These are phyloP conservation scores for Trissonchulus latispiculum DNA, from an alignment of 2,888 invertebrate genomes.

Conservation along the genomic window DNA sequence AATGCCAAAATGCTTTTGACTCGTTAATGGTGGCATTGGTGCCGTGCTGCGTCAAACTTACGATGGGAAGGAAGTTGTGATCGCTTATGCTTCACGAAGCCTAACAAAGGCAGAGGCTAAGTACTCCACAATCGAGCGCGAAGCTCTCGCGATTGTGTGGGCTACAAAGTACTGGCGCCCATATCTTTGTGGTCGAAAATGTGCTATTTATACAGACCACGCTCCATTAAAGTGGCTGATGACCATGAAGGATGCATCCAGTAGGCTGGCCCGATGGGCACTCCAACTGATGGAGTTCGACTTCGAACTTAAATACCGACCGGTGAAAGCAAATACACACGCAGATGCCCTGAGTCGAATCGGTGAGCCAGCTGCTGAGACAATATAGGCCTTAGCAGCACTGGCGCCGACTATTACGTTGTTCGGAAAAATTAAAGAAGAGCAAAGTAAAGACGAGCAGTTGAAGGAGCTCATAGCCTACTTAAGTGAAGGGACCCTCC, in stretches of 20 bases:
- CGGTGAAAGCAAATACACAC: conserved; percentile 41
- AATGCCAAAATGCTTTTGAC: conserved; percentile 18
- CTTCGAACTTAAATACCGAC: conserved; percentile 38
- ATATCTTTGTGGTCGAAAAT: conserved; percentile 42
- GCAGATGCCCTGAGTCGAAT: conserved; percentile 42
- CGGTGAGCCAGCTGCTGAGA: not conserved
- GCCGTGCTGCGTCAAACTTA: conserved; percentile 21
- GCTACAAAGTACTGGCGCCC: conserved; percentile 43
- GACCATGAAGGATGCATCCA: conserved; percentile 44
- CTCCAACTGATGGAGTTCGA: conserved; percentile 44
- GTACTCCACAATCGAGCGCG: conserved; percentile 45
- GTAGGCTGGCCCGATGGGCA: conserved; percentile 47
- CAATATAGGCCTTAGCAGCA: not conserved
- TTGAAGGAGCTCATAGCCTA: not conserved
- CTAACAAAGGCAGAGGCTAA: conserved; percentile 38
- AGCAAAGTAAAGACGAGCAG: not conserved
- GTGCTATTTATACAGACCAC: conserved; percentile 45
- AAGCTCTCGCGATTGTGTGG: conserved; percentile 40
- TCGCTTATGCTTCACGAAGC: not conserved
- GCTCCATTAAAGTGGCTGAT: conserved; percentile 48
- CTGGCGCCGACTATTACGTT: not conserved
- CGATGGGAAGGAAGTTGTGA: not conserved
- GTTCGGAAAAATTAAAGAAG: not conserved
- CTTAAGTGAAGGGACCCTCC: not conserved
- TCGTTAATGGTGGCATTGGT: conserved; percentile 20